Conservation (phyloP, 1,140 invertebrate species). For the Lepidurus packardi region DNA sequence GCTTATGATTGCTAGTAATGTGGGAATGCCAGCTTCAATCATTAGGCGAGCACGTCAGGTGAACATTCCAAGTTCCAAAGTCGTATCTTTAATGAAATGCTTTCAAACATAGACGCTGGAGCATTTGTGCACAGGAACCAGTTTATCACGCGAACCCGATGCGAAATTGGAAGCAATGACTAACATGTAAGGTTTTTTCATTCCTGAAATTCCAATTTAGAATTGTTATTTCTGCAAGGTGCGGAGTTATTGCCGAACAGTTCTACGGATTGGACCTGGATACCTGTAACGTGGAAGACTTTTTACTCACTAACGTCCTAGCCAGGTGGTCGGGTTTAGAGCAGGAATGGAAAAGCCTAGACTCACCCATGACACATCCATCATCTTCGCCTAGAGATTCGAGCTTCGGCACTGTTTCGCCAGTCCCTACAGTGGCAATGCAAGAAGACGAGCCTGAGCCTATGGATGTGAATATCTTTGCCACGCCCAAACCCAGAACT, state of each 20-base stretch:
- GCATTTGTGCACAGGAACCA: constrained; percentile 1
- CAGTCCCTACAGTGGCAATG: too few species aligned
- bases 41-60: constrained; percentile 46
- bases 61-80: constrained; percentile 15
- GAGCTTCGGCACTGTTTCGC: too few species aligned
- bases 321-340: neutral
- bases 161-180: neutral
- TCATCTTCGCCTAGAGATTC: too few species aligned
- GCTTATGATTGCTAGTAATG: constrained; percentile 48
- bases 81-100: neutral
- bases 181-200: neutral
- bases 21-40: constrained; percentile 46
- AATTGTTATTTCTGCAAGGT: neutral
- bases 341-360: neutral
- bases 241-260: neutral
- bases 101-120: neutral
- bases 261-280: neutral
- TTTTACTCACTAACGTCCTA: neutral
- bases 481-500: too few species aligned
- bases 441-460: too few species aligned
- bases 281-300: neutral
- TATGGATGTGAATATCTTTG: too few species aligned
- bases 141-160: neutral
- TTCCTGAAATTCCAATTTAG: neutral
- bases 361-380: too few species aligned